Evolutionary conservation across 2,888 invertebrate species (phyloP).

Genomic region (Spisula subtruncata): DNA sequence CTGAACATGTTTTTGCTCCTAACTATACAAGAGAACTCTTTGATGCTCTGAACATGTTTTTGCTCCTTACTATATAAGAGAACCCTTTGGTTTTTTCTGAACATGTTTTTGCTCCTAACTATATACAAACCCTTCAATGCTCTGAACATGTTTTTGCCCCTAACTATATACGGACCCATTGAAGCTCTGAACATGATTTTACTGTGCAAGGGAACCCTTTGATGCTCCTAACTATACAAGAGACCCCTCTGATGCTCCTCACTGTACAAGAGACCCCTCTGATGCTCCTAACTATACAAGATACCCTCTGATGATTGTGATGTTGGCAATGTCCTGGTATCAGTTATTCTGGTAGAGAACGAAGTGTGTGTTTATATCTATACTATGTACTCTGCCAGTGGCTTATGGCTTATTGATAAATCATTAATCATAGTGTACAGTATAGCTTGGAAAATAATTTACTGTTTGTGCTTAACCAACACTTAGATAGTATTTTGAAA

Average conservation of each 20-base stretch:
- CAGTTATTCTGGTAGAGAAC: background rate
- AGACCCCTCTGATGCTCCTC: no score
- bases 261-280: background rate
- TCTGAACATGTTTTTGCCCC: no score
- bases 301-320: background rate
- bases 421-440: background rate
- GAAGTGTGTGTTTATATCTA: background rate
- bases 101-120: no score
- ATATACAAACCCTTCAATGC: no score
- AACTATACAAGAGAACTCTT: no score
- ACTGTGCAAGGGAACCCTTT: background rate
- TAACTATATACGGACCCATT: no score
- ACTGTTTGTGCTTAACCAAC: constrained; percentile 4
- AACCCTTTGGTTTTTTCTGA: no score
- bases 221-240: no score
- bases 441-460: constrained; percentile 11
- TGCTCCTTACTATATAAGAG: no score
- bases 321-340: background rate
- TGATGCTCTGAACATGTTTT: no score
- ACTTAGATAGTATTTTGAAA: constrained; percentile 12
- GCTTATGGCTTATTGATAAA: background rate
- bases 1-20: no score
- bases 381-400: background rate
- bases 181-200: background rate
- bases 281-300: background rate